phyloP scores from a whole-genome alignment of 2,113 vertebrate species.

The Odobenus rosmarus region DNA sequence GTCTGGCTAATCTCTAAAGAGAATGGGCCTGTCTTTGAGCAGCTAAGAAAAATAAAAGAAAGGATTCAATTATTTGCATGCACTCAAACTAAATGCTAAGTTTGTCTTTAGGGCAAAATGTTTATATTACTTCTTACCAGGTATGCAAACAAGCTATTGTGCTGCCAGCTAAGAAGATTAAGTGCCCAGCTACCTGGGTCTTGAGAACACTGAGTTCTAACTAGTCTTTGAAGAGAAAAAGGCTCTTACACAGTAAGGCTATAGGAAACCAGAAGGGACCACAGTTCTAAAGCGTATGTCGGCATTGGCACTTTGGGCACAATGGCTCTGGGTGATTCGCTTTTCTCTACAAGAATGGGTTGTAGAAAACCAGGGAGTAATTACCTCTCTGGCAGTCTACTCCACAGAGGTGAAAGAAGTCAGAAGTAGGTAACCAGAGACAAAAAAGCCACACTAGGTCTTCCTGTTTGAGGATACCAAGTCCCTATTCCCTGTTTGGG shows the following conservation, averaged over 20 bases:
- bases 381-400: conserved; percentile 1
- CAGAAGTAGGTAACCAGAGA: background rate
- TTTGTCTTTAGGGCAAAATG: conserved; percentile 71
- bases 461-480: background rate
- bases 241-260: conserved; percentile 9
- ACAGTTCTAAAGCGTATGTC: background rate
- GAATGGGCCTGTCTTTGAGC: conserved; percentile 67
- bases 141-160: conserved; percentile 65
- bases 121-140: conserved; percentile 66
- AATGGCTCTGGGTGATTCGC: conserved; percentile 12
- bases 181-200: background rate
- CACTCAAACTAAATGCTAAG: conserved; percentile 65
- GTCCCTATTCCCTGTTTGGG: background rate
- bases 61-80: conserved; percentile 77
- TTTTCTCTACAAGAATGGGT: conserved; percentile 37
- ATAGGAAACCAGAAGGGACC: conserved; percentile 8
- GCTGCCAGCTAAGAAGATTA: conserved; percentile 72
- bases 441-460: background rate
- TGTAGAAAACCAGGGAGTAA: background rate
- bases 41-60: conserved; percentile 72
- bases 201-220: conserved; percentile 49
- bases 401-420: background rate
- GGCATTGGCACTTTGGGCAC: background rate
- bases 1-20: conserved; percentile 78
- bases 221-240: conserved; percentile 52